A percentile compares a stretch with the other conserved stretches of the same genome.
These are phyloP conservation scores for Takifugu rubripes DNA, from an alignment of 2,797 vertebrate genomes.

Conservation along the genomic window DNA sequence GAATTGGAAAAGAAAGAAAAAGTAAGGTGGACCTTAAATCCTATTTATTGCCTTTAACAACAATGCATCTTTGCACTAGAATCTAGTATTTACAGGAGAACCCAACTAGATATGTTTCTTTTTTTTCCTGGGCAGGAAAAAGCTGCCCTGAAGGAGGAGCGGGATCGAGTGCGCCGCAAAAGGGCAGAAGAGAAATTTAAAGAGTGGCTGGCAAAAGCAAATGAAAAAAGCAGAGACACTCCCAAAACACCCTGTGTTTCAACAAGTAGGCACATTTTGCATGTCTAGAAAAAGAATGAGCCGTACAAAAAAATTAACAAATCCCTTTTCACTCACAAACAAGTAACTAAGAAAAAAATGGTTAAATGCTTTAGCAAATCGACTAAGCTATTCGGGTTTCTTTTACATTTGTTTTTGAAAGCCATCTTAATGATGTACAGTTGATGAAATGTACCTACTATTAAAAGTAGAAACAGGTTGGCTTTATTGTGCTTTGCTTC, in stretches of 20 bases:
- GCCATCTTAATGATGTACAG: too few species aligned
- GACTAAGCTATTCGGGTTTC: too few species aligned
- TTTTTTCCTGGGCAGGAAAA: constrained; percentile 76
- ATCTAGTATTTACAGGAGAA: background rate
- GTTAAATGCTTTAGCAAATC: too few species aligned
- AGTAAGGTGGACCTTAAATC: constrained; percentile 41
- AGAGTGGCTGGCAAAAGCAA: constrained; percentile 85
- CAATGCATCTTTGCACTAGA: background rate
- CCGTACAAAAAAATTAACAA: background rate
- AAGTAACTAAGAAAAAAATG: too few species aligned
- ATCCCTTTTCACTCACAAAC: too few species aligned
- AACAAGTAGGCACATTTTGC: constrained; percentile 62
- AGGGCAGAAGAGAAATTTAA: constrained; percentile 84
- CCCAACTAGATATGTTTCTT: background rate
- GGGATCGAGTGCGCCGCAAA: constrained; percentile 80
- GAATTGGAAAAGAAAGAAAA: constrained; percentile 74
- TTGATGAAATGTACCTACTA: too few species aligned
- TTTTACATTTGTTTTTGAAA: too few species aligned
- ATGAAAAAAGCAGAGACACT: constrained; percentile 76
- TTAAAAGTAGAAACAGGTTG: too few species aligned
- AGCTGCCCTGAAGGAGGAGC: constrained; percentile 74
- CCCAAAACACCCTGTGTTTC: constrained; percentile 55
- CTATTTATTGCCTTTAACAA: background rate
- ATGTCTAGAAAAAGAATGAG: background rate
- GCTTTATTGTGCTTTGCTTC: background rate